phyloP scores from a whole-genome alignment of 2,113 vertebrate genomes.

The Ochotona princeps region DNA sequence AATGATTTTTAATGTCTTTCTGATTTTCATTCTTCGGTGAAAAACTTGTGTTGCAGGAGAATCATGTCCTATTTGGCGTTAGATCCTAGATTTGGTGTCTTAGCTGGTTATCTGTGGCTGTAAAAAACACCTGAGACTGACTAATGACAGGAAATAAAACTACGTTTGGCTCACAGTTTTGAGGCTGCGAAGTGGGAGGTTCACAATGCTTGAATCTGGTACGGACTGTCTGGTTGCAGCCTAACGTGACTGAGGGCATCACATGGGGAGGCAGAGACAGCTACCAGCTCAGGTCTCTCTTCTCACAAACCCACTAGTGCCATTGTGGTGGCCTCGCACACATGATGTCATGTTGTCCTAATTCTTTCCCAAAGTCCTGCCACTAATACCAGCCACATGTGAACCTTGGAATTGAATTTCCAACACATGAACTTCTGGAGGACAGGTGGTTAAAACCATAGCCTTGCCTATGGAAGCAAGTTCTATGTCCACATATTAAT shows the following conservation, averaged over 20 bases:
- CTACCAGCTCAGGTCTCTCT: background rate
- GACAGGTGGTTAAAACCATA: background rate
- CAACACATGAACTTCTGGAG: background rate
- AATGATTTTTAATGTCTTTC: background rate
- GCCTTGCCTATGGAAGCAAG: background rate
- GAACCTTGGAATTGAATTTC: background rate
- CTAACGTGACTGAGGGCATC: no score
- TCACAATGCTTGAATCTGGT: no score
- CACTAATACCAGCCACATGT: background rate
- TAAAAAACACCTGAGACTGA: background rate
- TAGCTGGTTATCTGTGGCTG: background rate
- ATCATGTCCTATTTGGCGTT: background rate
- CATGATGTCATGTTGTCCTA: background rate
- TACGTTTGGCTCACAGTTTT: background rate
- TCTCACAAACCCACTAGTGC: background rate
- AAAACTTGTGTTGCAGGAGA: background rate
- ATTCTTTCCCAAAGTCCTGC: no score
- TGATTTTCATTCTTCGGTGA: background rate
- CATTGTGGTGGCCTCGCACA: no score
- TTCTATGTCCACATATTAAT: background rate
- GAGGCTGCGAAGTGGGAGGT: background rate
- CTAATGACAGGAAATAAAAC: background rate
- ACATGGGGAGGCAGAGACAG: background rate
- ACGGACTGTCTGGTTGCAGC: background rate
- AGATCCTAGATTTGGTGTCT: background rate